These are phyloP conservation scores for Ceyx cyanopectus DNA, from an alignment of 2,113 vertebrate genomes.

Conservation along the genomic window DNA sequence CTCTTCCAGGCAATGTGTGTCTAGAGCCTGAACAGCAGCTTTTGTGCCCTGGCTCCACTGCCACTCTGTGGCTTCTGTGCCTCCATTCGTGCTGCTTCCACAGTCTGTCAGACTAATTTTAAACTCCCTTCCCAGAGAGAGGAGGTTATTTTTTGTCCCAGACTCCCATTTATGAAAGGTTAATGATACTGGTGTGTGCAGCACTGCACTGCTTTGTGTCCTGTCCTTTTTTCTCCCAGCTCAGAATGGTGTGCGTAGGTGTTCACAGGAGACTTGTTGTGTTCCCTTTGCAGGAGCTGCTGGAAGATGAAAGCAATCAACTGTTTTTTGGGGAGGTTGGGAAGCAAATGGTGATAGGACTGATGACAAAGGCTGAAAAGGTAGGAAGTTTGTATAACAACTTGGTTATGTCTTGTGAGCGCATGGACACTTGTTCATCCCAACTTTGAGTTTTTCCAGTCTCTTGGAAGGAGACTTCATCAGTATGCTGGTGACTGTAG, in stretches of 20 bases:
- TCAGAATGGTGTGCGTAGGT: not conserved
- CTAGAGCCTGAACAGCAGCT: not conserved
- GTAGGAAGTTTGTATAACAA: constrained; percentile 67
- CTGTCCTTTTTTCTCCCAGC: not conserved
- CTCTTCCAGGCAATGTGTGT: not conserved
- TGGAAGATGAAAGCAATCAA: constrained; percentile 88
- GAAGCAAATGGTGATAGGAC: constrained; percentile 93
- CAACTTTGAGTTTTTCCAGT: not conserved
- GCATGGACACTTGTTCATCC: not conserved
- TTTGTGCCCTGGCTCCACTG: not conserved
- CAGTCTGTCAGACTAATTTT: not conserved
- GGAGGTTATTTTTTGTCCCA: not conserved
- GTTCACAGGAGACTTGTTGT: not conserved
- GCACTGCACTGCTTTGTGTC: not conserved
- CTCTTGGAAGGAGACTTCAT: not conserved
- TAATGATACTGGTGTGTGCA: not conserved
- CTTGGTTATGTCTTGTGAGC: not conserved
- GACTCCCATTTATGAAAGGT: not conserved
- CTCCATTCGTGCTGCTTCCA: rapidly evolving
- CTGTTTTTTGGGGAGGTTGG: constrained; percentile 95
- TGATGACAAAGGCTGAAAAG: constrained; percentile 96
- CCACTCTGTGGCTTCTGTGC: not conserved
- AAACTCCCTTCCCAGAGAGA: not conserved
- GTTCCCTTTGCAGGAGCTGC: constrained; percentile 81
- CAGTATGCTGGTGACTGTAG: not conserved